A percentile compares a stretch with the other conserved stretches of the same genome.
Conservation (phyloP, 2,113 vertebrate genomes). For the Phylloscopus trochiloides region DNA sequence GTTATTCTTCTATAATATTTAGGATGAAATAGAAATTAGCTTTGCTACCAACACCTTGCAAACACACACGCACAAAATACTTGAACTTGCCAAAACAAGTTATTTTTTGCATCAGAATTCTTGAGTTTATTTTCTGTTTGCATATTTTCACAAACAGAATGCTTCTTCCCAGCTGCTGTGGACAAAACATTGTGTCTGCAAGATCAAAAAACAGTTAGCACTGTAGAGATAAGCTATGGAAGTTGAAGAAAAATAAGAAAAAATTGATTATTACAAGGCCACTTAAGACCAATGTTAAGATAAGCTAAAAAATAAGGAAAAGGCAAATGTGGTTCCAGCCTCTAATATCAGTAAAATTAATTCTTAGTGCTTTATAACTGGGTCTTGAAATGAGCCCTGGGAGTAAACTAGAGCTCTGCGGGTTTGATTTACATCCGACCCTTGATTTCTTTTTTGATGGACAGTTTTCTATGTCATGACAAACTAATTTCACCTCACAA, state of each 20-base stretch:
- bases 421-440: neutral
- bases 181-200: conserved; percentile 12
- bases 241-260: neutral
- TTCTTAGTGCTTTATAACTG: neutral
- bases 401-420: neutral
- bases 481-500: neutral
- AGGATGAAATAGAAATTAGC: neutral
- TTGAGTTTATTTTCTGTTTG: conserved; percentile 27
- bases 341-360: neutral
- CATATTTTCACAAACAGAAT: conserved; percentile 2
- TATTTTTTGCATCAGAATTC: conserved; percentile 43
- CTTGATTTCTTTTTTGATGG: neutral
- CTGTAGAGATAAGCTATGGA: neutral
- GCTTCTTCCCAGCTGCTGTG: neutral
- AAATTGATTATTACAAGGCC: neutral
- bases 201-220: neutral
- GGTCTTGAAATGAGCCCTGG: neutral
- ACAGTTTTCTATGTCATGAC: neutral
- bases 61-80: neutral
- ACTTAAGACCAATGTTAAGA: neutral
- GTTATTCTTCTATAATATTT: neutral
- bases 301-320: neutral
- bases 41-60: conserved; percentile 18
- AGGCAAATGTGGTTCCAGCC: neutral
- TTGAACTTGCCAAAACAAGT: conserved; percentile 40